Evolutionary conservation across 2,888 invertebrate species (phyloP).

Genomic region (Campaea margaritaria): DNA sequence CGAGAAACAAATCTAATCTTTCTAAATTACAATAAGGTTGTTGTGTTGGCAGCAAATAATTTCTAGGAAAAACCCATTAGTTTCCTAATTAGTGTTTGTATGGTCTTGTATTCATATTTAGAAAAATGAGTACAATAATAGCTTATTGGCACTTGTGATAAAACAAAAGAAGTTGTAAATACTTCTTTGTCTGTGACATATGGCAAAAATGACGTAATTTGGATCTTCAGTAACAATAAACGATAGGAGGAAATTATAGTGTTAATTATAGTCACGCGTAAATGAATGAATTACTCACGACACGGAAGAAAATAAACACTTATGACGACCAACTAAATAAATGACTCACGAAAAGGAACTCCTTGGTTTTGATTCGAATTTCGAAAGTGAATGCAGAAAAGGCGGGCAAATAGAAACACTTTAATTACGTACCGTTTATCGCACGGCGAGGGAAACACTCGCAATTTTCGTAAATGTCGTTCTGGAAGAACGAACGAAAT

Average conservation of each 20-base stretch:
- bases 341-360: slow-evolving; percentile 52
- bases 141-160: no score
- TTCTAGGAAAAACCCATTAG: background rate
- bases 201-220: slow-evolving; percentile 33
- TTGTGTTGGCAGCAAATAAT: slow-evolving; percentile 8
- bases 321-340: background rate
- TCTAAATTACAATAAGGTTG: no score
- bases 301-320: background rate
- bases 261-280: no score
- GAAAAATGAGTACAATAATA: no score
- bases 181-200: slow-evolving; percentile 13
- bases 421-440: slow-evolving; percentile 86
- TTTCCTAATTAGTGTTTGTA: background rate
- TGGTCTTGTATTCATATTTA: no score
- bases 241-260: background rate
- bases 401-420: slow-evolving; percentile 30
- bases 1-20: no score
- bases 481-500: slow-evolving; percentile 88
- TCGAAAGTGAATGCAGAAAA: slow-evolving; percentile 53
- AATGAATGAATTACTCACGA: background rate
- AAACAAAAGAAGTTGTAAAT: slow-evolving; percentile 10
- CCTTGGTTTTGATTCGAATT: slow-evolving; percentile 52
- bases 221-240: background rate
- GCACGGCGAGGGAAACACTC: slow-evolving; percentile 87
- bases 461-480: slow-evolving; percentile 94